These are phyloP conservation scores for Leucania comma DNA, from an alignment of 2,888 invertebrate genomes.

Conservation along the genomic window DNA sequence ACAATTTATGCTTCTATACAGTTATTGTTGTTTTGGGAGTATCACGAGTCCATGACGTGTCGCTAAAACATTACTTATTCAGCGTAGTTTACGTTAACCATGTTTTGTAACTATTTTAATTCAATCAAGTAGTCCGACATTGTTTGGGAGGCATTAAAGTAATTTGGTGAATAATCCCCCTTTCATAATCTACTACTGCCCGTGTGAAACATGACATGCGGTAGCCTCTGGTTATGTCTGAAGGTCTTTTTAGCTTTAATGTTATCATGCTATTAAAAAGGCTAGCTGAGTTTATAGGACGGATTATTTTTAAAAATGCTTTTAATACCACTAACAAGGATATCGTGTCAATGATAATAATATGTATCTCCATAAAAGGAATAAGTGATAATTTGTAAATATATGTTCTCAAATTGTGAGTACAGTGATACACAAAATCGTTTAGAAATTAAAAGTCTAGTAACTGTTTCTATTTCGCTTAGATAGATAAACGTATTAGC, in stretches of 20 bases:
- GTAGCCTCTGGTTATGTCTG: conserved; percentile 22
- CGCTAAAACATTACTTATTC: conserved; percentile 82
- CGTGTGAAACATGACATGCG: conserved; percentile 56
- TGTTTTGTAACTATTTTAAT: conserved; percentile 77
- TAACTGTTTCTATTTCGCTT: background rate
- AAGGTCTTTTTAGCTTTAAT: background rate
- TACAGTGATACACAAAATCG: conserved; percentile 74
- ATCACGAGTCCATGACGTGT: conserved; percentile 75
- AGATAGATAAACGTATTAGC: too few relatives aligned
- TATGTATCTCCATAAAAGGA: conserved; percentile 71
- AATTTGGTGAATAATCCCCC: conserved; percentile 68
- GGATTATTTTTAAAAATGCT: conserved; percentile 35
- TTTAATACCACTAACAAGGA: conserved; percentile 69
- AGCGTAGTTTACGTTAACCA: conserved; percentile 75
- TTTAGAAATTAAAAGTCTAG: background rate
- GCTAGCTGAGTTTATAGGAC: background rate
- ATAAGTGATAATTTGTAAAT: conserved; percentile 89
- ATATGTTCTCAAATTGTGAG: conserved; percentile 80
- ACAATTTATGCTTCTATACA: conserved; percentile 84
- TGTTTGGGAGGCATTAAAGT: conserved; percentile 78
- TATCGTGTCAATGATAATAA: conserved; percentile 70
- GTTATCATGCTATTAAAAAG: conserved; percentile 2
- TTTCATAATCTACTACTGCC: conserved; percentile 46
- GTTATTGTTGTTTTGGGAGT: conserved; percentile 85
- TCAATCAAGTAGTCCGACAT: conserved; percentile 74